phyloP scores from a whole-genome alignment of 2,888 invertebrate species.

The Blastobasis adustella region DNA sequence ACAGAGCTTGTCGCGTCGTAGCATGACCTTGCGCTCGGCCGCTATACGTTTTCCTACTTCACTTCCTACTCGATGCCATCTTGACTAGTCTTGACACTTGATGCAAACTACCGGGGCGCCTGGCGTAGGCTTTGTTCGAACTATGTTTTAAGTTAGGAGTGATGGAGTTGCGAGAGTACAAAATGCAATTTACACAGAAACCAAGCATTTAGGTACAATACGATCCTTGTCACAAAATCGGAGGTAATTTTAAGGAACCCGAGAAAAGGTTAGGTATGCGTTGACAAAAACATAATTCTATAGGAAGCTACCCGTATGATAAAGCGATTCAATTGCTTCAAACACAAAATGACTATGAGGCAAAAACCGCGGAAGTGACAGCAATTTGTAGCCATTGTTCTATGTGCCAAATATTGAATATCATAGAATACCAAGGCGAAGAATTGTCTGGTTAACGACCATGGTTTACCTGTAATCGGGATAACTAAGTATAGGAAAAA shows the following conservation, averaged over 20 bases:
- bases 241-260: no score
- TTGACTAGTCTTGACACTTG: slow-evolving; percentile 39
- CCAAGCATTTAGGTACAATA: no score
- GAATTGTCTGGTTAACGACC: not conserved
- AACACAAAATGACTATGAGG: slow-evolving; percentile 9
- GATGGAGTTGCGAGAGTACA: no score
- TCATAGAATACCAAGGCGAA: not conserved
- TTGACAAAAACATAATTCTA: no score
- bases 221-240: no score
- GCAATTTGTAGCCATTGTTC: slow-evolving; percentile 21
- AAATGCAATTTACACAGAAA: no score
- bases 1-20: slow-evolving; percentile 42
- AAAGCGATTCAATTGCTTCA: no score
- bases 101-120: slow-evolving; percentile 25
- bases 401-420: slow-evolving; percentile 16
- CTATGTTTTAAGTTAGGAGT: not conserved
- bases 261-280: no score
- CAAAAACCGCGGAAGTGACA: slow-evolving; percentile 31
- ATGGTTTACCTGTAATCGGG: no score
- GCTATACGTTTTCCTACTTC: slow-evolving; percentile 67
- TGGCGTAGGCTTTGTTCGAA: slow-evolving; percentile 10
- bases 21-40: slow-evolving; percentile 54
- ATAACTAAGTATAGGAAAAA: no score
- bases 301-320: no score
- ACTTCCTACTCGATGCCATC: slow-evolving; percentile 68